Evolutionary conservation across 1,140 invertebrate genomes (phyloP).

Genomic region (Aradophagus sp.): DNA sequence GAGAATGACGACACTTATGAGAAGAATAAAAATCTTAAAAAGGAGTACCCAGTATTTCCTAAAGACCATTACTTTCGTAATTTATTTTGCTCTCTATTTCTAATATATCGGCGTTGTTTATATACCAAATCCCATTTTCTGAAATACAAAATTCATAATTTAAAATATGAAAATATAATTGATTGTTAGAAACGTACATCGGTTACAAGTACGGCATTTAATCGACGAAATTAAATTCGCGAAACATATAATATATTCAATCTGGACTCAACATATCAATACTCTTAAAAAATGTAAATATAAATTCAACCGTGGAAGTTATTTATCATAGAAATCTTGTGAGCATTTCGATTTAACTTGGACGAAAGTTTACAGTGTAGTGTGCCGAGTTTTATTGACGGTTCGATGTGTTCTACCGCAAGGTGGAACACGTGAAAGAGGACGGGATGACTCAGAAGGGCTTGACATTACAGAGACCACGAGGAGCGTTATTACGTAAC

Average conservation of each 20-base stretch:
- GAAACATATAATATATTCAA: too few relatives aligned
- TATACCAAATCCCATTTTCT: too few relatives aligned
- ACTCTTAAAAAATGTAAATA: slow-evolving; percentile 7
- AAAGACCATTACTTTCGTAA: slow-evolving; percentile 7
- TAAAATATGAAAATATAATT: too few relatives aligned
- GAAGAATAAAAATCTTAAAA: slow-evolving; percentile 15
- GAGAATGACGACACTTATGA: slow-evolving; percentile 30
- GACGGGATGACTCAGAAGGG: too few relatives aligned
- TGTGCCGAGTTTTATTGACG: slow-evolving; percentile 47
- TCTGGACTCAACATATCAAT: too few relatives aligned
- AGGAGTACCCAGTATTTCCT: slow-evolving; percentile 8
- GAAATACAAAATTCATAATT: too few relatives aligned
- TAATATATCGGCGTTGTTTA: too few relatives aligned
- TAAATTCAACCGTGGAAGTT: slow-evolving; percentile 23
- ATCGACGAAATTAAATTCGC: too few relatives aligned
- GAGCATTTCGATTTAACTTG: slow-evolving; percentile 54
- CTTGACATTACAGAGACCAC: slow-evolving; percentile 29
- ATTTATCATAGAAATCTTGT: slow-evolving; percentile 21
- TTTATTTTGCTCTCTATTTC: too few relatives aligned
- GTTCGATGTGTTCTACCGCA: slow-evolving; percentile 22
- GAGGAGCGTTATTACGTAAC: slow-evolving; percentile 60
- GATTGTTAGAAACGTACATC: too few relatives aligned
- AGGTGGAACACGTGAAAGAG: too few relatives aligned
- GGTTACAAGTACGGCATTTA: too few relatives aligned
- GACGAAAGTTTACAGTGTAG: slow-evolving; percentile 34